These are phyloP conservation scores for Aphaenogaster floridana DNA, from an alignment of 1,140 invertebrate genomes.

Conservation along the genomic window DNA sequence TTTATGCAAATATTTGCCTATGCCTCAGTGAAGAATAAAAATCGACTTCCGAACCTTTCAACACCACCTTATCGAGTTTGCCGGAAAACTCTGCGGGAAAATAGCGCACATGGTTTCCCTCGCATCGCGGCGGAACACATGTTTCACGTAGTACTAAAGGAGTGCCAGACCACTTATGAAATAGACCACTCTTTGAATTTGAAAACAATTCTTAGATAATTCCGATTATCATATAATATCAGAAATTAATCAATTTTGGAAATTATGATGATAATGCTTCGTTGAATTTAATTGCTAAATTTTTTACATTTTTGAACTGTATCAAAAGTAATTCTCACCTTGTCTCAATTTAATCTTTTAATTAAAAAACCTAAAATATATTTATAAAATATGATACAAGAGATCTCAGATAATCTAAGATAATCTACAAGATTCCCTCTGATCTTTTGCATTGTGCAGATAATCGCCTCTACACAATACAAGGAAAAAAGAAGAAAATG, in stretches of 20 bases:
- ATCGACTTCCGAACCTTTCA: conserved; percentile 45
- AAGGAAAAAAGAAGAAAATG: neutral
- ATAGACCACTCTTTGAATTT: neutral
- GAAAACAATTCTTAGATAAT: neutral
- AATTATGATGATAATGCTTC: neutral
- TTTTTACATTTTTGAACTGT: neutral
- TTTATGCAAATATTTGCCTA: conserved; percentile 42
- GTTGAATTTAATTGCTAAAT: neutral
- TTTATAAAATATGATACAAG: neutral
- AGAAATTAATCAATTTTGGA: neutral
- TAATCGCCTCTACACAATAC: neutral
- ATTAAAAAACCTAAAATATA: conserved; percentile 8
- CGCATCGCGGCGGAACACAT: neutral
- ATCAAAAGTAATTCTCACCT: neutral
- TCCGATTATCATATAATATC: neutral
- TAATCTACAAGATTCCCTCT: neutral
- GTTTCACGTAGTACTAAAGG: conserved; percentile 5
- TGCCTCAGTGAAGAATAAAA: conserved; percentile 41
- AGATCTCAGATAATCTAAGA: neutral
- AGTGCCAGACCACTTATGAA: neutral
- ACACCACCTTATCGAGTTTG: conserved; percentile 24
- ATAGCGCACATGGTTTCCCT: neutral
- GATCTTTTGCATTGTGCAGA: neutral
- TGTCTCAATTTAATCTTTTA: neutral
- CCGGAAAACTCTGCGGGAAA: conserved; percentile 31